Base-by-base conservation (phyloP, 2,888 invertebrate species). In the Patella caerulea region DNA sequence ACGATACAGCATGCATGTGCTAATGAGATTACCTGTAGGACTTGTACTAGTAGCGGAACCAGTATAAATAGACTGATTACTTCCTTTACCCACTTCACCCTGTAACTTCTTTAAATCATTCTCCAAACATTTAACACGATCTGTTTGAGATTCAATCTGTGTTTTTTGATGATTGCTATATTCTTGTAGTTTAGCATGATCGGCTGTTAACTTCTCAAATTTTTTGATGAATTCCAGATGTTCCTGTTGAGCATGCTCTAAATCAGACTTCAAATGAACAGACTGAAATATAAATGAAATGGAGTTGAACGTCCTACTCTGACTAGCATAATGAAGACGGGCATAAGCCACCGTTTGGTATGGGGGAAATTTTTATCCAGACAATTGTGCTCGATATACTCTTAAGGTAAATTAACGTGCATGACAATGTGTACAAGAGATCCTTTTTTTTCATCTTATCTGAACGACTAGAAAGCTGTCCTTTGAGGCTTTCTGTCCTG, bases 241-340 rank as follows among this genome's bases (percentile, higher is more conserved):
- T n/a, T 85, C 84, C 73, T 81, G 75, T 73, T 87, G 85, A 72
- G 79, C 73, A 24, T 82, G 81, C 69, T 87, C 87, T 12, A 87
- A 59, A 14, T 81, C 83, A 24, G 79, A 71, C 74, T 86, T 86
- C 65, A 85, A 78, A 70, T 85, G 83, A 19, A 81, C 79, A 15
- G 81, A 80, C 86, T 86, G 72, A n/a, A 78, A 79, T 45, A 69
- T 52, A 52, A 72, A 72, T 5, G 7, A 45, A 9, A 9, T 45
- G 7, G 45, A 0, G 45, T 45, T 45, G 0, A 45, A 9, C 9
- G 45, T 45, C 45, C 45, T 45, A 45, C 45, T 45, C 45, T 4
- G 45, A 45, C 45, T 5, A 45, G 45, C 5, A 2, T 45, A 45
- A 45, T 45, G 5, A 7, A 7, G 45, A 45, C 7, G 0, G 45